A percentile compares a stretch with the other conserved stretches of the same genome.
Evolutionary conservation across 2,888 invertebrate genomes (phyloP).

Genomic region (Ophraella communa): DNA sequence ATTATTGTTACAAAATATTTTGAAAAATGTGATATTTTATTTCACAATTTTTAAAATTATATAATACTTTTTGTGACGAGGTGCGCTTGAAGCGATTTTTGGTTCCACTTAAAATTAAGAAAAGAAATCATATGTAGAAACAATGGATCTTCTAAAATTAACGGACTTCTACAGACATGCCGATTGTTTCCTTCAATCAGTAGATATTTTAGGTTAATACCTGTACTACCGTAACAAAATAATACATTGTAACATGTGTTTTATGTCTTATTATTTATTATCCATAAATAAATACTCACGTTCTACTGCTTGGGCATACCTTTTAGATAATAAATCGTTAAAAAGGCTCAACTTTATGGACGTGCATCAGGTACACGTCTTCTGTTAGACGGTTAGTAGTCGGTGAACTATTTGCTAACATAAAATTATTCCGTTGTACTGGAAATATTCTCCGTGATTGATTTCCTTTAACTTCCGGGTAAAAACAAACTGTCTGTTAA

Average conservation of each 20-base stretch:
- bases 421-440: background rate
- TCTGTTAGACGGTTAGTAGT: background rate
- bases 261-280: constrained; percentile 21
- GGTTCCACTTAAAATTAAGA: no score
- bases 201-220: constrained; percentile 3
- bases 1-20: no score
- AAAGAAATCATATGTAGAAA: no score
- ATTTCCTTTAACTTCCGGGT: no score
- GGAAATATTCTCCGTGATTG: no score
- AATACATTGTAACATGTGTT: constrained; percentile 4
- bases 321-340: constrained; percentile 15
- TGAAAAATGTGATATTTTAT: no score
- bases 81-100: no score
- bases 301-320: constrained; percentile 9
- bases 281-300: constrained; percentile 16
- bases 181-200: background rate
- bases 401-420: background rate
- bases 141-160: background rate
- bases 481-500: no score
- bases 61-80: no score
- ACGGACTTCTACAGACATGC: background rate
- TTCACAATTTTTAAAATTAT: no score
- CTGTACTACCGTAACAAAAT: constrained; percentile 3
- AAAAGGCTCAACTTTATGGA: constrained; percentile 5
- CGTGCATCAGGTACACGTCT: background rate